Base-by-base conservation (phyloP, 2,888 invertebrate genomes). In the Zaprionus bogoriensis region DNA sequence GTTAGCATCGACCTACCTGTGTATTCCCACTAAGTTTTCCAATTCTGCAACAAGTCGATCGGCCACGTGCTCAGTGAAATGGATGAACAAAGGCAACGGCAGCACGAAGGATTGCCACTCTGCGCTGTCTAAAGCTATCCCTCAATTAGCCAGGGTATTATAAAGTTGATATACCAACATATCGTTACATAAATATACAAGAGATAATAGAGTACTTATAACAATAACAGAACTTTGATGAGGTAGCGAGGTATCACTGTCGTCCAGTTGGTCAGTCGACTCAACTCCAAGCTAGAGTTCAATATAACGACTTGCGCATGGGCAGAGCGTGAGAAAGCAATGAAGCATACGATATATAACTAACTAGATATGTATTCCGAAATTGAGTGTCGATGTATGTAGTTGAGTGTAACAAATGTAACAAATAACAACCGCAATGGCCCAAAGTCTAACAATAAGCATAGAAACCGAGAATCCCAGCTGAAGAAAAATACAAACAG, bases 131-230 rank as follows among this genome's bases (percentile, higher is more conserved):
- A 39, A 64, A 76, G 63, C 79, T 74, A 69, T 71, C 60, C 67
- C 64, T 60, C 46, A 67, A 64, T 72, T 74, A 77, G 73, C 70
- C 75, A 77, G 85, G 79, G 77, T 85, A 79, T 73, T 81, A 76
- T 77, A 75, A 87, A 77, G 79, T 87, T 87, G 87, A 84, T 87
- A 81, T 87, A 85, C 87, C 85, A 74, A 87, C 87, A 87, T 87
- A 87, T 87, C 87, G 87, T 87, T 87, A 79, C 77, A 74, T 74
- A 73, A 87, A 74, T 73, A 69, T 71, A 70, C 64, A 77, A 76
- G 51, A 77, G 61, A 58, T 57, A 67, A 84, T 47, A 77, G 19
- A 50, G 48, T 70, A 58, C 52, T 54, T 67, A 64, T 63, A 70
- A 63, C 41, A 58, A 51, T 53, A 46, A 55, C 28, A 41, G 50